A percentile compares a stretch with the other conserved stretches of the same genome.
These are phyloP conservation scores for Falco naumanni DNA, from an alignment of 2,797 vertebrate species.

Conservation along the genomic window DNA sequence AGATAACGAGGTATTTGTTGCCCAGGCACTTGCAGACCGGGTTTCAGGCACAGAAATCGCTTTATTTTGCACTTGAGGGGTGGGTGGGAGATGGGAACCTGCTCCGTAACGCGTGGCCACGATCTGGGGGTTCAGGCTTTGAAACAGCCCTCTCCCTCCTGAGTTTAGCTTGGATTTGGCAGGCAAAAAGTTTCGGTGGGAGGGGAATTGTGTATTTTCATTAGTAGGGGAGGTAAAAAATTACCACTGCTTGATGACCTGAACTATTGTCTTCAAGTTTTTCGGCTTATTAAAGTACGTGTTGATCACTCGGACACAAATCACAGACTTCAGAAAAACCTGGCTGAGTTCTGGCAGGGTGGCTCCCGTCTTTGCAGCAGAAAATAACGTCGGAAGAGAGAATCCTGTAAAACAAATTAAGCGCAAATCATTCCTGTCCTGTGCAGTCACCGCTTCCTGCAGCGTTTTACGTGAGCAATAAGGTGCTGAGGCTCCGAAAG, in stretches of 20 bases:
- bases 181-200: neutral
- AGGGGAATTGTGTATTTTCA: neutral
- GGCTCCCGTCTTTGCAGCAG: constrained; percentile 25
- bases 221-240: neutral
- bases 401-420: constrained; percentile 15
- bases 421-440: neutral
- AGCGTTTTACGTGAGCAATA: neutral
- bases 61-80: neutral
- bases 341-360: neutral
- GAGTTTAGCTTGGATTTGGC: neutral
- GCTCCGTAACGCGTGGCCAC: neutral
- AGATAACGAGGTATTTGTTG: constrained; percentile 80
- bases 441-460: neutral
- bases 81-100: constrained; percentile 16
- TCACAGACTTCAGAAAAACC: constrained; percentile 37
- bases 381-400: neutral
- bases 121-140: neutral
- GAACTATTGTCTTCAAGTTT: neutral
- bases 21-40: neutral
- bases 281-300: neutral
- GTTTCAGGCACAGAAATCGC: neutral
- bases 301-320: constrained; percentile 46
- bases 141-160: neutral
- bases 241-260: neutral
- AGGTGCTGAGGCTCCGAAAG: neutral